A percentile compares a stretch with the other conserved stretches of the same genome.
phyloP scores from a whole-genome alignment of 2,113 vertebrate genomes.

The Lagopus leucura region DNA sequence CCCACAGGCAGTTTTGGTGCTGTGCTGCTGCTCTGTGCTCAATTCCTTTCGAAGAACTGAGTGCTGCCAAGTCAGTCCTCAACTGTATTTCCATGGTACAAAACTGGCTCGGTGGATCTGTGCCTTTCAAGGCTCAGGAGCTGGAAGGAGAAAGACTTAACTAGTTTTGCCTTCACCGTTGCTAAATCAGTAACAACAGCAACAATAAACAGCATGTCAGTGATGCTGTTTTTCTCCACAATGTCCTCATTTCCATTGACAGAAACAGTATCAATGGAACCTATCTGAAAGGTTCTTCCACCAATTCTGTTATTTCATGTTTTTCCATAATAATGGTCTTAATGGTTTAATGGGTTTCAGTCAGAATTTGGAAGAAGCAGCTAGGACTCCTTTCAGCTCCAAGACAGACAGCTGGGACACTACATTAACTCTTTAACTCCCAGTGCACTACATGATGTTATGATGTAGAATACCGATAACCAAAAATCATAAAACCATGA shows the following conservation, averaged over 20 bases:
- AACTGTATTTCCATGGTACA: background rate
- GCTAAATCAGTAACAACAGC: background rate
- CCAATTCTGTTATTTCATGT: background rate
- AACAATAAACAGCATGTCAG: background rate
- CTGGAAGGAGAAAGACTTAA: background rate
- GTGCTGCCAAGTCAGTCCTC: background rate
- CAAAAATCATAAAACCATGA: no score
- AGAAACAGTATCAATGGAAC: background rate
- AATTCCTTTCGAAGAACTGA: accelerated
- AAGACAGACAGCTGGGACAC: background rate
- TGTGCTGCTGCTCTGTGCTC: background rate
- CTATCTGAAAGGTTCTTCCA: background rate
- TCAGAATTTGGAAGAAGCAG: background rate
- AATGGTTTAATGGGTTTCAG: background rate
- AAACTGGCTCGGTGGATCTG: background rate
- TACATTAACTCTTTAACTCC: background rate
- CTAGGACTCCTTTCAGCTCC: background rate
- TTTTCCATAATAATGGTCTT: background rate
- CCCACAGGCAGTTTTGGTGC: background rate
- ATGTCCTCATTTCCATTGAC: background rate
- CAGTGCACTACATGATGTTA: no score
- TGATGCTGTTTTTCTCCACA: background rate
- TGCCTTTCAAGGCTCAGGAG: background rate
- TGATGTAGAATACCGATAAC: no score
- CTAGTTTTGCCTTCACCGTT: background rate